Conservation (phyloP, 2,113 vertebrate species). For the Orientallactaga bullata region DNA sequence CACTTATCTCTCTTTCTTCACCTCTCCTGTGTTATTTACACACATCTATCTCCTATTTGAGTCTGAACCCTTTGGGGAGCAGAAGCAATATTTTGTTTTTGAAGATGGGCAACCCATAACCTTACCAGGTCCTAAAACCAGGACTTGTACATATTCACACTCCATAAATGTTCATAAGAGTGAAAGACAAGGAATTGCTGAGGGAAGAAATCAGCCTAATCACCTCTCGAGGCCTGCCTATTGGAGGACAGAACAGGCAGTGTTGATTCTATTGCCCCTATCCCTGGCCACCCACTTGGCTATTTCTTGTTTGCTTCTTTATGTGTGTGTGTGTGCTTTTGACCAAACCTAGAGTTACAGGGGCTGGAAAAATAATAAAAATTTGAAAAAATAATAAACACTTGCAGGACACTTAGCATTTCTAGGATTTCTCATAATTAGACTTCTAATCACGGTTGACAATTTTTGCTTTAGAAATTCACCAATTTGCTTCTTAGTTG, state of each 20-base stretch:
- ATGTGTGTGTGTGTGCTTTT: neutral
- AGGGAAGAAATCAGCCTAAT: neutral
- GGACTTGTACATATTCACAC: neutral
- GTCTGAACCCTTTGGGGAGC: neutral
- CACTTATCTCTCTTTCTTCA: neutral
- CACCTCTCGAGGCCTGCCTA: neutral
- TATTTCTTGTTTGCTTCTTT: conserved; percentile 3
- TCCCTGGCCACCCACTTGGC: neutral
- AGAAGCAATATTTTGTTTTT: neutral
- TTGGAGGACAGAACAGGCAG: neutral
- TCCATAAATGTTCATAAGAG: conserved; percentile 16
- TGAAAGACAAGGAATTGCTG: neutral
- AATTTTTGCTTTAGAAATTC: conserved; percentile 26
- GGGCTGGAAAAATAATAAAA: conserved; percentile 25
- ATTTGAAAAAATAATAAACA: conserved; percentile 33
- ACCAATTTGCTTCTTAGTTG: conserved; percentile 17
- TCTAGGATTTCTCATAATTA: conserved; percentile 4
- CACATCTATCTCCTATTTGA: neutral
- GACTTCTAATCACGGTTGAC: neutral
- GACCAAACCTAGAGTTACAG: neutral
- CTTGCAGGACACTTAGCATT: conserved; percentile 7
- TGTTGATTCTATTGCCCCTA: neutral
- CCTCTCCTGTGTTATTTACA: neutral
- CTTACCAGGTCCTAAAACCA: neutral
- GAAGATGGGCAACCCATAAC: neutral